phyloP scores from a whole-genome alignment of 2,797 vertebrate species.

The Morus bassanus region DNA sequence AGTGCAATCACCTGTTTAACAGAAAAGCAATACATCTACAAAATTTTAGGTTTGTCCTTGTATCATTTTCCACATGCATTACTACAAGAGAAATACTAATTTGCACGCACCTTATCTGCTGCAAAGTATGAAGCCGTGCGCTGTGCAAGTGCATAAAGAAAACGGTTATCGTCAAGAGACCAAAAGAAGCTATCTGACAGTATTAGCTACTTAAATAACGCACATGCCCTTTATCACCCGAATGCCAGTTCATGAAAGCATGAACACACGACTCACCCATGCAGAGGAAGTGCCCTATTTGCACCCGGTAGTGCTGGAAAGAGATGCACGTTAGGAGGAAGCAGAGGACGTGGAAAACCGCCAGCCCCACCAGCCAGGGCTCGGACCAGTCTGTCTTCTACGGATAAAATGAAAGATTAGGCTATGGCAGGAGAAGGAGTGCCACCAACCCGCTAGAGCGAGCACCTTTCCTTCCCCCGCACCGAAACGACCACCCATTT shows the following conservation, averaged over 20 bases:
- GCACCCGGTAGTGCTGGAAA: conserved; percentile 82
- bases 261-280: conserved; percentile 74
- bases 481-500: background rate
- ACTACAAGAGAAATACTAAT: accelerated
- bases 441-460: background rate
- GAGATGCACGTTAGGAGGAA: conserved; percentile 82
- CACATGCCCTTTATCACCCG: too few species aligned
- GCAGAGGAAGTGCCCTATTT: conserved; percentile 88
- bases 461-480: background rate
- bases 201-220: accelerated
- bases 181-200: background rate
- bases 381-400: conserved; percentile 93
- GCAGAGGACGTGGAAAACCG: conserved; percentile 85
- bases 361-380: conserved; percentile 86
- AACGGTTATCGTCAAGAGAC: background rate
- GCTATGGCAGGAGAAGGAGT: too few species aligned
- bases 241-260: accelerated
- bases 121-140: accelerated
- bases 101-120: accelerated
- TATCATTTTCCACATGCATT: accelerated
- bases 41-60: background rate
- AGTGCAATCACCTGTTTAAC: background rate
- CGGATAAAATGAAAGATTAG: background rate
- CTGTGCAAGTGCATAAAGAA: background rate
- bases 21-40: background rate